Percentiles rank a stretch among this genome's conserved stretches.
Conservation (phyloP, 2,888 invertebrate species). For the Periphyllus acericola region DNA sequence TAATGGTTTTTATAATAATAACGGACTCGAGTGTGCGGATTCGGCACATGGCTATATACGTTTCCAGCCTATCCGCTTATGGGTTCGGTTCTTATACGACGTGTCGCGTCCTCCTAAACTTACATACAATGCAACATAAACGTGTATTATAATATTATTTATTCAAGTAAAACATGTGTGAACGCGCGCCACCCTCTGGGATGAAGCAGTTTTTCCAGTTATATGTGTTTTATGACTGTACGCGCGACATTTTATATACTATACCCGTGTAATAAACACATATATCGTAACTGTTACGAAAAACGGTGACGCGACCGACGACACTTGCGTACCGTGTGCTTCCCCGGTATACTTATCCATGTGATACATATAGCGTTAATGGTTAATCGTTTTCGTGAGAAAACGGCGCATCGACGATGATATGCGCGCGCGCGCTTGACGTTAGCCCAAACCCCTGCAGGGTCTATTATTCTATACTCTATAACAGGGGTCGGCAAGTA, state of each 20-base stretch:
- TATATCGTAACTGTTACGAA: no score
- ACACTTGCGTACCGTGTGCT: not conserved
- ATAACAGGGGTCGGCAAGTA: no score
- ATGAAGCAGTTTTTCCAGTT: conserved; percentile 1
- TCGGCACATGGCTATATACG: no score
- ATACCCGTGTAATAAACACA: not conserved
- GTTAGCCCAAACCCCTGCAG: no score
- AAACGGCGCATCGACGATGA: no score
- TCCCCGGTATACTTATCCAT: not conserved
- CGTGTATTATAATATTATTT: no score
- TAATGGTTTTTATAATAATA: not conserved
- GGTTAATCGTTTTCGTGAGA: not conserved
- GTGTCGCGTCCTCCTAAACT: not conserved
- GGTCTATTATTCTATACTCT: no score
- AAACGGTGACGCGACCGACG: not conserved
- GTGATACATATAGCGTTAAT: not conserved
- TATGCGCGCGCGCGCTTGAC: not conserved
- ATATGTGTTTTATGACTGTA: not conserved
- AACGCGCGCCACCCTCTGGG: not conserved
- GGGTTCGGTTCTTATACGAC: not conserved
- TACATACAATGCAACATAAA: not conserved
- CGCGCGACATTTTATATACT: not conserved
- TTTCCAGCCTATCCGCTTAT: not conserved
- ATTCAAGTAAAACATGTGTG: not conserved
- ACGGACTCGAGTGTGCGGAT: not conserved